These are phyloP conservation scores for Bombus sibiricus DNA, from an alignment of 1,140 invertebrate species.

Conservation along the genomic window DNA sequence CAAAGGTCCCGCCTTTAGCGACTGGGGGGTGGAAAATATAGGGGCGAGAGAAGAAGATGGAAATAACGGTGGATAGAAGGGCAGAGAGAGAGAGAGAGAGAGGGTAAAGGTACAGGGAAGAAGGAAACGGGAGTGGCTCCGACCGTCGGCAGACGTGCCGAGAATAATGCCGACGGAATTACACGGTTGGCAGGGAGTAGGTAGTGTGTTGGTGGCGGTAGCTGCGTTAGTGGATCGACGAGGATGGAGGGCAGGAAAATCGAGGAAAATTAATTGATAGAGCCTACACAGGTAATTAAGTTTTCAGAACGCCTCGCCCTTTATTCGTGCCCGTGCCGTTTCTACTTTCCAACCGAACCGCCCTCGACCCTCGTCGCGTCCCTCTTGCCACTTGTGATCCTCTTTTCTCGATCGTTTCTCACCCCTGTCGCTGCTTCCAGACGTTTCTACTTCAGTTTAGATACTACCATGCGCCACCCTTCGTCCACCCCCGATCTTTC, in stretches of 20 bases:
- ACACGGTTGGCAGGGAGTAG: slow-evolving; percentile 68
- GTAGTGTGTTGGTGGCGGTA: slow-evolving; percentile 29
- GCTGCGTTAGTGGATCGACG: slow-evolving; percentile 46
- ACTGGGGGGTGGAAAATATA: slow-evolving; percentile 66
- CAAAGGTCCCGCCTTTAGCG: slow-evolving; percentile 75
- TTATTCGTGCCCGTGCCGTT: slow-evolving; percentile 61
- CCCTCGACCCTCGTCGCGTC: neutral
- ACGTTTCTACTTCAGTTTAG: slow-evolving; percentile 40
- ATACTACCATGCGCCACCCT: slow-evolving; percentile 14
- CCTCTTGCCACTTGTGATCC: slow-evolving; percentile 28
- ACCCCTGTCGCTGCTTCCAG: slow-evolving; percentile 28
- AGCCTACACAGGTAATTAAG: slow-evolving; percentile 82
- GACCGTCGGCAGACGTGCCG: slow-evolving; percentile 78
- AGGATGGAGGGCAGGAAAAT: slow-evolving; percentile 71
- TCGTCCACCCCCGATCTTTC: slow-evolving; percentile 8
- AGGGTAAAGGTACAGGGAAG: slow-evolving; percentile 21
- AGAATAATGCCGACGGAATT: slow-evolving; percentile 81
- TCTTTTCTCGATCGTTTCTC: slow-evolving; percentile 60
- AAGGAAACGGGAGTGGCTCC: slow-evolving; percentile 59
- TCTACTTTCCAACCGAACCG: slow-evolving; percentile 32
- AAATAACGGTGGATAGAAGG: slow-evolving; percentile 5
- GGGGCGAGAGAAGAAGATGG: slow-evolving; percentile 37
- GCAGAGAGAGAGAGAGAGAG: slow-evolving; percentile 7
- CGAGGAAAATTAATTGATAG: slow-evolving; percentile 82
- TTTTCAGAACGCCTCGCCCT: slow-evolving; percentile 79